phyloP scores from a whole-genome alignment of 2,113 vertebrate species.

The Bos taurus region ARS-UCD2.0 NC_037343.1:38895001-38895500 shows the following conservation, averaged over 20 bases:
- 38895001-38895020: not conserved
- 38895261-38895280: fast-evolving
- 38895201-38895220: not conserved
- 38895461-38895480: not conserved
- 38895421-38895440: not conserved
- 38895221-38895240: not conserved
- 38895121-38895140: not conserved
- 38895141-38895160: not conserved
- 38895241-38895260: not conserved
- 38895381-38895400: not conserved
- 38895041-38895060: not conserved
- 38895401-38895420: not conserved
- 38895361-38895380: not conserved
- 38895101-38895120: not conserved
- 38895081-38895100: not conserved
- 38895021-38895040: not conserved
- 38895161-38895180: not conserved
- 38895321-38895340: not conserved
- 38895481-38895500: fast-evolving
- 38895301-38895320: not conserved
- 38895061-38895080: not conserved
- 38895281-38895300: not conserved
- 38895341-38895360: not conserved
- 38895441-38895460: not conserved
- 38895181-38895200: not conserved